Base-by-base conservation (phyloP, 2,888 invertebrate genomes). In the Atethmia centrago region DNA sequence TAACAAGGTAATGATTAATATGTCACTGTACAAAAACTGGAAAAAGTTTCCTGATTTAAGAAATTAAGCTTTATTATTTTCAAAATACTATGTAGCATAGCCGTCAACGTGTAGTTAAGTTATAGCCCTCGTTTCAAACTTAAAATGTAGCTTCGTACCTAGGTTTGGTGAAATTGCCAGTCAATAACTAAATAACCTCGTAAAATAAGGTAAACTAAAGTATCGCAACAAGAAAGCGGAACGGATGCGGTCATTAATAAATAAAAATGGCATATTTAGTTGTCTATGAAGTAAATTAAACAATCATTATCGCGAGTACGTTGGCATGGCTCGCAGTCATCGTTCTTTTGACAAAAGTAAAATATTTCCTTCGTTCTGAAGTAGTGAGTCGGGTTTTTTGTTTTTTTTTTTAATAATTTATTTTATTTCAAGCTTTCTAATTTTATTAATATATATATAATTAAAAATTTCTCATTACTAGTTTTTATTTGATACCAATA, bases 151-250 rank as follows among this genome's bases (percentile, higher is more conserved):
- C 28, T 40, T 25, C 14, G 2, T 55, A n/a, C 19, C 14, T n/a
- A 19, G 10, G 21, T 45, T 58, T 40, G 16, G 62, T 40, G 14
- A 14, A 47, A 53, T 47, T 16, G 36, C 8, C 47, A 51, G 51
- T 63, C 31, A 47, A 81, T 74, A 58, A 62, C 59, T n/a, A 45
- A 80, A 59, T 47, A 71, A 59, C n/a, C 28, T 61, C 25, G 53
- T 61, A 49, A 72, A 47, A 47, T 31, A 31, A 73, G 56, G 31
- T n/a, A 45, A 51, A 56, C 51, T 74, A 31, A 58, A 51, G 25
- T 31, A 42, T 28, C 5, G 77, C 47, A 47, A 1, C 21, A 61
- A 78, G 64, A 78, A 61, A 82, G 79, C 79, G 79, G 78, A 78
- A 83, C 83, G 83, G 45, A 25, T 16, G 19, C 59, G 28, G 49